Base-by-base conservation (phyloP, 2,888 invertebrate species). In the Dinocampus coccinellae region DNA sequence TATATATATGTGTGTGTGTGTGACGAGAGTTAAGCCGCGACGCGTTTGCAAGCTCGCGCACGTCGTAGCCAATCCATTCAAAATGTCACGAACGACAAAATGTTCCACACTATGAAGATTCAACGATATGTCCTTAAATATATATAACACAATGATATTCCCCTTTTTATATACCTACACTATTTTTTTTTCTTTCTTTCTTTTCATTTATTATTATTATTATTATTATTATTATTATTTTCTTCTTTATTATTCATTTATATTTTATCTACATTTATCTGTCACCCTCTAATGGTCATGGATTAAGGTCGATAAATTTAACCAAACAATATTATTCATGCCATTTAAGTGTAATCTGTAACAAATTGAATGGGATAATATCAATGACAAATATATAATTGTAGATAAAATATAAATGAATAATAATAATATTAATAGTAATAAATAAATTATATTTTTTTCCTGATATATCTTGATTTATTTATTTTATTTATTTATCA, bases 11-110 rank as follows among this genome's bases (percentile, higher is more conserved):
- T 47, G 16, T 47, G 16, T 47, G 16, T 16, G 16, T 52, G 33
- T 79, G 77, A 63, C 67, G 73, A 73, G 70, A 74, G 80, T 80
- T 85, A 85, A 85, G 84, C 85, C 81, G 81, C 73, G 72, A 66
- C 71, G 62, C 72, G 74, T 80, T 82, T 85, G 85, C 85, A 75
- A 75, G 75, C 81, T 84, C 84, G 84, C 81, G 84, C 80, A 74
- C 77, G 76, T 72, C 74, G 67, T 60, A 64, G 69, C 60, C 22
- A 62, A 65, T 76, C 80, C 81, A 85, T 85, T 85, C 84, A 85
- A 79, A 75, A 79, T 79, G 84, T 85, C 85, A 85, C 84, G 84
- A 81, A 81, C 84, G 71, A 72, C 72, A 70, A 73, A 75, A 74
- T 71, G 9, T n/a, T 39, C 16, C n/a, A 60, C 33, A 34, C 33